Evolutionary conservation across 2,797 vertebrate genomes (phyloP).

Genomic region (Microctenopoma stevenorrisi): DNA sequence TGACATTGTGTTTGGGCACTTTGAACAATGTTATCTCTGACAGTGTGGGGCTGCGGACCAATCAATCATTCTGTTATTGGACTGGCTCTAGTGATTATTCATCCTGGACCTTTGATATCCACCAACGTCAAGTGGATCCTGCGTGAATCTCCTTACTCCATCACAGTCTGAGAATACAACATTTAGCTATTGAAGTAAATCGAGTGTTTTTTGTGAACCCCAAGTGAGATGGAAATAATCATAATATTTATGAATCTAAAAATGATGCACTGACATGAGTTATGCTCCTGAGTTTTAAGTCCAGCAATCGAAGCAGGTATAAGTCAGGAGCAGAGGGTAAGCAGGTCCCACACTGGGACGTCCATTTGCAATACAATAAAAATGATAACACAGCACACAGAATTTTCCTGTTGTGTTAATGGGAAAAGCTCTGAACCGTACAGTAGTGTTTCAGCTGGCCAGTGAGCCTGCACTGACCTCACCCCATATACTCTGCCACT

Average conservation of each 20-base stretch:
- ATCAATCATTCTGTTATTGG: constrained; percentile 82
- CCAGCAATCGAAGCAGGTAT: constrained; percentile 41
- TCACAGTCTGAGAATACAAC: constrained; percentile 44
- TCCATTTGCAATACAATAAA: constrained; percentile 47
- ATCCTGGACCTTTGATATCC: constrained; percentile 73
- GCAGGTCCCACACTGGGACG: constrained; percentile 31
- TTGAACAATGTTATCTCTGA: constrained; percentile 81
- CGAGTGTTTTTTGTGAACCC: constrained; percentile 30
- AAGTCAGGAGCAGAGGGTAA: constrained; percentile 28
- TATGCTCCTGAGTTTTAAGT: constrained; percentile 51
- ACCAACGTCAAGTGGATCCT: constrained; percentile 47
- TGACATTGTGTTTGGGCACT: constrained; percentile 77
- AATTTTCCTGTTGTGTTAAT: constrained; percentile 53
- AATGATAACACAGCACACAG: constrained; percentile 21
- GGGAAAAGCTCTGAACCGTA: constrained; percentile 62
- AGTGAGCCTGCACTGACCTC: constrained; percentile 32
- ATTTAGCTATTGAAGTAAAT: constrained; percentile 45
- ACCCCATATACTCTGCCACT: constrained; percentile 16
- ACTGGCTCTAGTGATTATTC: constrained; percentile 72
- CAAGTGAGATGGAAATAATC: constrained; percentile 5
- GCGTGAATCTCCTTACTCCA: constrained; percentile 20
- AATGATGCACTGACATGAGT: constrained; percentile 50
- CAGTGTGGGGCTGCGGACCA: constrained; percentile 60
- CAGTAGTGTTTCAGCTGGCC: constrained; percentile 37
- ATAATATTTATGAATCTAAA: constrained; percentile 67